Conservation (phyloP, 2,797 vertebrate genomes). For the Sarcoramphus papa region DNA sequence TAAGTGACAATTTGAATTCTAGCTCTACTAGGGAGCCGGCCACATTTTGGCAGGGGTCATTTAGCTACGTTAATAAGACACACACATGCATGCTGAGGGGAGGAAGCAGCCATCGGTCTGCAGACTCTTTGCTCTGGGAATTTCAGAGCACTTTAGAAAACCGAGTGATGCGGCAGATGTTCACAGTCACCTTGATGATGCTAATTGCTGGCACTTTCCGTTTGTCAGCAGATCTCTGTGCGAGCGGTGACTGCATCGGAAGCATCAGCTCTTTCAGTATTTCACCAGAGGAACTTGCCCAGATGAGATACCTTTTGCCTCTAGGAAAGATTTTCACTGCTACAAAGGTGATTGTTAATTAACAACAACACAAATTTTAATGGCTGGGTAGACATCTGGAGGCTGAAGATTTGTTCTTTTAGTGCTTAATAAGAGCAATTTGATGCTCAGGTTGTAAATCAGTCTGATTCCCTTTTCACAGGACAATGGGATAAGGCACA, state of each 20-base stretch:
- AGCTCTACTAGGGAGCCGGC: not conserved
- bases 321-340: not conserved
- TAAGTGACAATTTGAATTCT: not conserved
- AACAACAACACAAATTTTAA: not conserved
- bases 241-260: fast-evolving
- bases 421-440: not conserved
- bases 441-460: not conserved
- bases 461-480: not conserved
- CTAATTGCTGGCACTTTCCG: not conserved
- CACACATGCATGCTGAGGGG: not conserved
- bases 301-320: not conserved
- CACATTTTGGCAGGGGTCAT: not conserved
- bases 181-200: not conserved
- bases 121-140: not conserved
- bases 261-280: not conserved
- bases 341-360: not conserved
- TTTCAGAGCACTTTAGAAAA: not conserved
- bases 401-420: not conserved
- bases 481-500: not conserved
- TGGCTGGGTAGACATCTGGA: not conserved
- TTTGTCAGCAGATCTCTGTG: not conserved
- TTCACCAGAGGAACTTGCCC: not conserved
- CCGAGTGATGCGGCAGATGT: fast-evolving
- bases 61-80: not conserved
- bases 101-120: not conserved